A percentile compares a stretch with the other conserved stretches of the same genome.
Conservation (phyloP, 2,888 invertebrate species). For the Aquatica leii region DNA sequence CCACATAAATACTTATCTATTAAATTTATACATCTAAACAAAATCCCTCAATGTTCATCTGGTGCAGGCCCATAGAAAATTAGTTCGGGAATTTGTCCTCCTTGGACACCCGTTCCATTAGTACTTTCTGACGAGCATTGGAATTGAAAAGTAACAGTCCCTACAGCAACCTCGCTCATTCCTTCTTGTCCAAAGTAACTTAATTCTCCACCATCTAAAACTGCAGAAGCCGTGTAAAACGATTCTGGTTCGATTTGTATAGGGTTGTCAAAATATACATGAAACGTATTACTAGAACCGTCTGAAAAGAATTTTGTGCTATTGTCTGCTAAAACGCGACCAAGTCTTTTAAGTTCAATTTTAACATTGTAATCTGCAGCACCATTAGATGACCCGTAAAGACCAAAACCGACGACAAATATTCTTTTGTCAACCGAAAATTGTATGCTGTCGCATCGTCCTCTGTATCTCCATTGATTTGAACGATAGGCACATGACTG, state of each 20-base stretch:
- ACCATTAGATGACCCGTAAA: conserved; percentile 96
- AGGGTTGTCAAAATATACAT: conserved; percentile 85
- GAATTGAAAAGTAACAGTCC: conserved; percentile 95
- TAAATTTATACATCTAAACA: conserved; percentile 16
- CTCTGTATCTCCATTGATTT: conserved; percentile 97
- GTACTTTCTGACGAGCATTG: conserved; percentile 97
- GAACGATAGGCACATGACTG: conserved; percentile 96
- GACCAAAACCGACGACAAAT: conserved; percentile 94
- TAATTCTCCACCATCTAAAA: conserved; percentile 91
- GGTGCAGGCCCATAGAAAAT: conserved; percentile 92
- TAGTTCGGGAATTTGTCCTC: conserved; percentile 96
- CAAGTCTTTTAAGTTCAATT: conserved; percentile 91
- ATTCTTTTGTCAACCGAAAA: conserved; percentile 95
- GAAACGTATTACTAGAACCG: conserved; percentile 95
- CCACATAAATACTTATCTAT: conserved; percentile 29
- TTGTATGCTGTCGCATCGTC: conserved; percentile 95
- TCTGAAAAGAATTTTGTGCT: conserved; percentile 95
- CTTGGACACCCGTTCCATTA: conserved; percentile 96
- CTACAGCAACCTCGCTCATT: conserved; percentile 91
- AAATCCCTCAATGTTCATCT: conserved; percentile 51
- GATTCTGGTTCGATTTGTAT: conserved; percentile 92
- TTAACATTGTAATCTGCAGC: conserved; percentile 95
- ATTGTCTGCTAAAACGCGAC: conserved; percentile 88
- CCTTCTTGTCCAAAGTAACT: conserved; percentile 98
- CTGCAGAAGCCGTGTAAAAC: conserved; percentile 95